These are phyloP conservation scores for Gopherus evgoodei DNA, from an alignment of 2,113 vertebrate species.

Conservation along the genomic window DNA sequence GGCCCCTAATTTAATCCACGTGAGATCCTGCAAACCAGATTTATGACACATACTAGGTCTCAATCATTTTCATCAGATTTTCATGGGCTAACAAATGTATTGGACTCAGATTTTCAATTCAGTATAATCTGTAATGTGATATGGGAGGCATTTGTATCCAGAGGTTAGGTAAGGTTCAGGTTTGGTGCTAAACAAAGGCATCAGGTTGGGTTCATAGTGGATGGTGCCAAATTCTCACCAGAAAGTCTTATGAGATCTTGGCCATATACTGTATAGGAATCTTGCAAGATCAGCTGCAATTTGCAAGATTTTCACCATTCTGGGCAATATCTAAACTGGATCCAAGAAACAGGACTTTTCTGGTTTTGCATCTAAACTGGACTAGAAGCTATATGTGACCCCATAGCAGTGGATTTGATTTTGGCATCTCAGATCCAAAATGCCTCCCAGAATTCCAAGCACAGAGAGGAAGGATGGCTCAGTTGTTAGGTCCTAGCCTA, in stretches of 20 bases:
- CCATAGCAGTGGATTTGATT: neutral
- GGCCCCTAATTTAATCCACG: neutral
- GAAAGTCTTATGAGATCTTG: neutral
- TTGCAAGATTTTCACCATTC: accelerated
- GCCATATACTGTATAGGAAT: too few species aligned
- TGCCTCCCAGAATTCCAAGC: neutral
- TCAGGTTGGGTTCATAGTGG: too few species aligned
- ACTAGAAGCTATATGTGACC: neutral
- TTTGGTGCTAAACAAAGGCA: neutral
- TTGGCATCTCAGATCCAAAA: neutral
- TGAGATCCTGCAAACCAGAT: neutral
- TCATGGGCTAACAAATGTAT: accelerated
- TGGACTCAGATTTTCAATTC: accelerated
- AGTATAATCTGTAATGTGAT: neutral
- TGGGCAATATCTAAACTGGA: accelerated
- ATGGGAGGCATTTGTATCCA: accelerated
- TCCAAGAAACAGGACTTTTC: neutral
- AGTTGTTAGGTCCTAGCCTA: neutral
- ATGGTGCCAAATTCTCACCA: accelerated
- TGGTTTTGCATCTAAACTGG: accelerated
- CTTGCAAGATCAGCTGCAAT: accelerated
- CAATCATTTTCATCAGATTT: neutral
- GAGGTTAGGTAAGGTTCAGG: too few species aligned
- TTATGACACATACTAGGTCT: neutral
- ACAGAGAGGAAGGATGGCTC: neutral